Evolutionary conservation across 2,113 vertebrate species (phyloP), one percentile per base, ranked within the genome.

Genomic region (Hemibates koningsi): DNA sequence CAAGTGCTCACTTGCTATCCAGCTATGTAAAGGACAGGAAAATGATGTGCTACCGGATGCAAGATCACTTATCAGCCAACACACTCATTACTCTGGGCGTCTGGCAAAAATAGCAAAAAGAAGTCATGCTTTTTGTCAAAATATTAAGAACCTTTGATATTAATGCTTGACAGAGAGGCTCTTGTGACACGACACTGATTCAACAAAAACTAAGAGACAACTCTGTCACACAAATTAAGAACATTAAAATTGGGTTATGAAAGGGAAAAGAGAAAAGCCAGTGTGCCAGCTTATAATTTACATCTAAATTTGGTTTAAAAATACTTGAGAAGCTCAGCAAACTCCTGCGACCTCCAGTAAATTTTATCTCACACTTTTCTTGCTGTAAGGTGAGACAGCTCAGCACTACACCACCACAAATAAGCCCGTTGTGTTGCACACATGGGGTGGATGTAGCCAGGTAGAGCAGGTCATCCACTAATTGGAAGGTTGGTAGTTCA

Each of bases 1-100:
- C 19, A 78, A n/a, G 45, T 52, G 45, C 45, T 78, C 73, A 78
- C 29, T 19, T 78, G 16, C 45, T 34, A 78, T 78, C 27, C 43
- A 32, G 27, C 27, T 50, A 78, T 34, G 73, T 78, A 78, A 78
- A 78, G 45, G 45, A 52, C 45, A 52, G 73, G 45, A 78, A 52
- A 32, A 78, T 52, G 24, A 78, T 78, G 73, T 78, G 73, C 27
- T 78, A 78, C 45, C 2, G 5, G 17, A 78, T 78, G 6, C 27
- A 52, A 52, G 73, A 34, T 50, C 71, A 76, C 45, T 76, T 76
- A 50, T 76, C 71, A 48, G 16, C 71, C 9, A 32, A 50, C 43
- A 48, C 27, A 78, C 73, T 32, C 73, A 52, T 50, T 29, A 78
- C 9, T 78, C 43, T 6, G 10, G 27, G 45, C 1, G 27, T 78